Percentiles rank a stretch among this genome's conserved stretches.
Conservation (phyloP, 1,140 invertebrate genomes). For the Drosophila paulistorum region DNA sequence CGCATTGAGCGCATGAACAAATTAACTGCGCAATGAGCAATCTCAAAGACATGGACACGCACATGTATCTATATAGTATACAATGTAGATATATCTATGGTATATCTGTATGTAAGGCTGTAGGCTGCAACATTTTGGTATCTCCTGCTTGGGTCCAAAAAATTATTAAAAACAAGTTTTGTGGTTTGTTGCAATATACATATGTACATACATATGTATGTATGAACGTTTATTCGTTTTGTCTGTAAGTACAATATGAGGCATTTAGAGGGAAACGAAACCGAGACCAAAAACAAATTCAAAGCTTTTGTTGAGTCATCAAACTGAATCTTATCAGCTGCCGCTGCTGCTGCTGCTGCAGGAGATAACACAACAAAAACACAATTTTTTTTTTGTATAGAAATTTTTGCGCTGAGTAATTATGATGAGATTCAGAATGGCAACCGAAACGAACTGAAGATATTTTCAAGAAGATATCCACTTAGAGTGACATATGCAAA, state of each 20-base stretch:
- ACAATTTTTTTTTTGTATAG: conserved; percentile 21
- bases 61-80: conserved; percentile 23
- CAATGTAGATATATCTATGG: conserved; percentile 23
- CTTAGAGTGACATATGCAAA: neutral
- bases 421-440: conserved; percentile 13
- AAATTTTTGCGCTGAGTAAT: conserved; percentile 41
- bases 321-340: conserved; percentile 37
- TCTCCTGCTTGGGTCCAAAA: conserved; percentile 32
- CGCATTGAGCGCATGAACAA: conserved; percentile 78
- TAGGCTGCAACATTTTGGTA: conserved; percentile 39
- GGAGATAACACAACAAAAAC: conserved; percentile 22
- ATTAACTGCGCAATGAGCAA: conserved; percentile 77
- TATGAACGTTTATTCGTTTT: neutral
- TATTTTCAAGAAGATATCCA: conserved; percentile 7
- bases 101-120: conserved; percentile 29
- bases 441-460: conserved; percentile 7
- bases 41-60: conserved; percentile 40
- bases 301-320: conserved; percentile 37
- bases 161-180: conserved; percentile 61
- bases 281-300: conserved; percentile 15
- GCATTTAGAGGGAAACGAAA: neutral
- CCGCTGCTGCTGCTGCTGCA: conserved; percentile 10
- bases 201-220: neutral
- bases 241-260: neutral
- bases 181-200: conserved; percentile 39